Conservation (phyloP, 2,888 invertebrate species). For the Argyresthia albistria region DNA sequence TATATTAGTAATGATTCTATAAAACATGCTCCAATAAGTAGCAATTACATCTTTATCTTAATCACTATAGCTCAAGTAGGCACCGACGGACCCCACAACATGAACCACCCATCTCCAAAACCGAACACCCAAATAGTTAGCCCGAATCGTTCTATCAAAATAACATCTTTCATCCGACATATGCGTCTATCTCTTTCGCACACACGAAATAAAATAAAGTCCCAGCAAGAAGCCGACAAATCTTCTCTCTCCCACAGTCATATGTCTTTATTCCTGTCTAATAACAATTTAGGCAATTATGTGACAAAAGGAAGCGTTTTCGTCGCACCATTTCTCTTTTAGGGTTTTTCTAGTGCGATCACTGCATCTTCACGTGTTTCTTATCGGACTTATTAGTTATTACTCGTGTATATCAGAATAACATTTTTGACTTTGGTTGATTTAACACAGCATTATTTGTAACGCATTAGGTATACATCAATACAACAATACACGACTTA, state of each 20-base stretch:
- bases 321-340: constrained; percentile 43
- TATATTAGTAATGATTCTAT: neutral
- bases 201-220: constrained; percentile 18
- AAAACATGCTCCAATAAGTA: neutral
- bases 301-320: constrained; percentile 68
- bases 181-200: neutral
- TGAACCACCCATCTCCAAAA: neutral
- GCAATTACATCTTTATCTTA: constrained; percentile 1
- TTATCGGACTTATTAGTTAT: neutral
- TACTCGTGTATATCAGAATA: too few species aligned
- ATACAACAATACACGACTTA: too few species aligned
- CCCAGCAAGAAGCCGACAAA: constrained; percentile 22
- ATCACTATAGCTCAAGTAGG: neutral
- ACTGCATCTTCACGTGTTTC: neutral
- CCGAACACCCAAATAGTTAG: neutral
- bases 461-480: too few species aligned
- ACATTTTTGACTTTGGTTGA: too few species aligned
- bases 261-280: constrained; percentile 69
- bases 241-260: constrained; percentile 37
- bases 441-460: too few species aligned
- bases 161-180: constrained; percentile 45
- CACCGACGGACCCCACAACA: neutral
- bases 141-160: constrained; percentile 58
- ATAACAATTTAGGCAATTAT: constrained; percentile 71
- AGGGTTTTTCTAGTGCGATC: neutral